A percentile compares a stretch with the other conserved stretches of the same genome.
These are phyloP conservation scores for Caenorhabditis becei DNA, from an alignment of 2,888 invertebrate genomes.

Conservation along the genomic window DNA sequence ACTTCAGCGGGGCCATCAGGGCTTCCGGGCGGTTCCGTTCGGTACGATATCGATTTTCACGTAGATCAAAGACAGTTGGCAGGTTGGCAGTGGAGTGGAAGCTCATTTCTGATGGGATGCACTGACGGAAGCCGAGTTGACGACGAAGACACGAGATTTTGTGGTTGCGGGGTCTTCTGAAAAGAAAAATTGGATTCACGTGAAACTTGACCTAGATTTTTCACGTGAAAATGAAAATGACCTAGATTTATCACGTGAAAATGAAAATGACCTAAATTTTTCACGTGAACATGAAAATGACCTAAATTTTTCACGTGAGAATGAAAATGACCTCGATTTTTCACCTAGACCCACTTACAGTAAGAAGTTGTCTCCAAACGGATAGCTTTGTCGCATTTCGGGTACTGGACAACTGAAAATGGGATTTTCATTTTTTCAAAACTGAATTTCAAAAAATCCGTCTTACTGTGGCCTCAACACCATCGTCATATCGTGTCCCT, in stretches of 20 bases:
- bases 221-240: too few species aligned
- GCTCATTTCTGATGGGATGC: slow-evolving; percentile 43
- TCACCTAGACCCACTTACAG: not conserved
- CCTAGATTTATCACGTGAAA: too few species aligned
- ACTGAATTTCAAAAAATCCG: too few species aligned
- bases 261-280: too few species aligned
- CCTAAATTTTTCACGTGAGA: too few species aligned
- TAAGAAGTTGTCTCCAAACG: slow-evolving; percentile 25
- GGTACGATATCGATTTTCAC: slow-evolving; percentile 19
- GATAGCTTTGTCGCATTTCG: not conserved
- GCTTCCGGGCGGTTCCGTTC: slow-evolving; percentile 23
- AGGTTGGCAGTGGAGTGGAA: slow-evolving; percentile 46
- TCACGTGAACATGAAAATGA: too few species aligned
- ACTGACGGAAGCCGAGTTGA: slow-evolving; percentile 34
- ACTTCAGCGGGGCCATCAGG: slow-evolving; percentile 42
- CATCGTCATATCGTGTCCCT: slow-evolving; percentile 61
- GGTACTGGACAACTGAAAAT: slow-evolving; percentile 39
- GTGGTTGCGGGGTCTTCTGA: not conserved
- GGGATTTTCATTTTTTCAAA: too few species aligned
- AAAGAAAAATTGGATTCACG: not conserved
- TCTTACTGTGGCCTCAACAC: slow-evolving; percentile 40
- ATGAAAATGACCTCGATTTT: too few species aligned
- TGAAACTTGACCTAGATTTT: too few species aligned
- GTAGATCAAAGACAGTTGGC: slow-evolving; percentile 49
- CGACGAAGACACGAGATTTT: slow-evolving; percentile 1